Evolutionary conservation across 2,888 invertebrate genomes (phyloP), one percentile per base, ranked within the genome.

Genomic region (Cheilosia vulpina): DNA sequence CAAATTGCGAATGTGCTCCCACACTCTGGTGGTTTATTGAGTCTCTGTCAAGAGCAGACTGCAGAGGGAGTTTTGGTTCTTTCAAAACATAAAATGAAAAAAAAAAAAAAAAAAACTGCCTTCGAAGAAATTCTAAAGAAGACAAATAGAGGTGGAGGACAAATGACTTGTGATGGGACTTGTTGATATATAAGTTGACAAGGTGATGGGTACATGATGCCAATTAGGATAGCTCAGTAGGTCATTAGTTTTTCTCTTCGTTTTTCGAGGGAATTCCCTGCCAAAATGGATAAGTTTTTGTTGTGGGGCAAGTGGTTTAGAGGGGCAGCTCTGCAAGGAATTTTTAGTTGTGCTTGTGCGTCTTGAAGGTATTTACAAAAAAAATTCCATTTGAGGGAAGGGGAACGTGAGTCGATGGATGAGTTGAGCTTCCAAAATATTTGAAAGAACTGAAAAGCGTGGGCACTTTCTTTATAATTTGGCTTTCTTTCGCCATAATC

Each of bases 1-100:
- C 43, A 17, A 45, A 62, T 62, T 1, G 60, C 27, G 11, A n/a
- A 41, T 43, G 13, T 62, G 45, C 43, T n/a, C 45, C 60, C 17
- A 7, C 17, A 4, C 43, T 27, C 13, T 13, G n/a, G 7, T 6
- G 38, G 13, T 45, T 45, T 27, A 27, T 41, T 21, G 17, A 45
- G 60, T 60, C 60, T 60, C 43, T 45, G 60, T 60, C 60, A 60
- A 60, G 60, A 60, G 17, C 60, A 62, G n/a, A 45, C 31, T 27
- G 24, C 24, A 13, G 62, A 2, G 13, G 45, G 31, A 27, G 24
- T 45, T 1, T 21, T 24, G 24, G n/a, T 43, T 11, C 38, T 13
- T 13, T 38, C 4, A 38, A 5, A 6, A 3, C 13, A 24, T 24
- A 7, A 9, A 24, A 41, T 1, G 19, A 31, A 17, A 7, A 7